phyloP scores from a whole-genome alignment of 2,113 vertebrate genomes.

The Rousettus leschenaultii region DNA sequence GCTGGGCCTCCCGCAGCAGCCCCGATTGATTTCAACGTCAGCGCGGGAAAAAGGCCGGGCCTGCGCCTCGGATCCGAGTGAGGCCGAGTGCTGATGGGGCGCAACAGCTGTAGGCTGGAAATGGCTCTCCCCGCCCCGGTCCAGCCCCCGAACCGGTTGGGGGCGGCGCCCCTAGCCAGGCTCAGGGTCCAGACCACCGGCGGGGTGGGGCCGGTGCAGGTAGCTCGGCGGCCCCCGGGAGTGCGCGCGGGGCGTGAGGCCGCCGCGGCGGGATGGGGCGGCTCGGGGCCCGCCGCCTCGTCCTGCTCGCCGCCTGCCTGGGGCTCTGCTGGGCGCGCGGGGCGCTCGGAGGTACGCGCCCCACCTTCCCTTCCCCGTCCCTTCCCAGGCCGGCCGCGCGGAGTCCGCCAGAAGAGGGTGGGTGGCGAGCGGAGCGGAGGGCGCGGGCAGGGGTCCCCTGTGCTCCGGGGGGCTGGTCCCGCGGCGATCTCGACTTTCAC shows the following conservation, averaged over 20 bases:
- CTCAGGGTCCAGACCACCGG: not conserved
- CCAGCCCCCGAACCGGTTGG: not conserved
- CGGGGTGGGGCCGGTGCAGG: not conserved
- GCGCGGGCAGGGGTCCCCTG: rapidly evolving
- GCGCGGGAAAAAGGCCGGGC: rapidly evolving
- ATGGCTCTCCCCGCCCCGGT: rapidly evolving
- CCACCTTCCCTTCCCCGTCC: not conserved
- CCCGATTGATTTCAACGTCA: rapidly evolving
- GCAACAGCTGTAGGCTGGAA: not conserved
- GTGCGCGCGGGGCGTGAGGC: not conserved
- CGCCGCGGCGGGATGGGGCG: not conserved
- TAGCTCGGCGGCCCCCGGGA: not conserved
- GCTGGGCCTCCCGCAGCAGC: rapidly evolving
- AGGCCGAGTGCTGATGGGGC: not conserved
- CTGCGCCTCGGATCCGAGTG: not conserved
- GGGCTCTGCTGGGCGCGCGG: conserved; percentile 20
- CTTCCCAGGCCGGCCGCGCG: not conserved
- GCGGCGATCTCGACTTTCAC: not conserved
- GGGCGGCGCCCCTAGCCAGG: not conserved
- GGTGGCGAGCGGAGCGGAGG: not conserved
- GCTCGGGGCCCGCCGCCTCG: not conserved
- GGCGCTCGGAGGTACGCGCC: conserved; percentile 44
- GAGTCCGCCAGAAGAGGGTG: not conserved
- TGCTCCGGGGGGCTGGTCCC: not conserved
- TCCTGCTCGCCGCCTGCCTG: conserved; percentile 28